Evolutionary conservation across 2,888 invertebrate species (phyloP).

Genomic region (Drosophila greeni): DNA sequence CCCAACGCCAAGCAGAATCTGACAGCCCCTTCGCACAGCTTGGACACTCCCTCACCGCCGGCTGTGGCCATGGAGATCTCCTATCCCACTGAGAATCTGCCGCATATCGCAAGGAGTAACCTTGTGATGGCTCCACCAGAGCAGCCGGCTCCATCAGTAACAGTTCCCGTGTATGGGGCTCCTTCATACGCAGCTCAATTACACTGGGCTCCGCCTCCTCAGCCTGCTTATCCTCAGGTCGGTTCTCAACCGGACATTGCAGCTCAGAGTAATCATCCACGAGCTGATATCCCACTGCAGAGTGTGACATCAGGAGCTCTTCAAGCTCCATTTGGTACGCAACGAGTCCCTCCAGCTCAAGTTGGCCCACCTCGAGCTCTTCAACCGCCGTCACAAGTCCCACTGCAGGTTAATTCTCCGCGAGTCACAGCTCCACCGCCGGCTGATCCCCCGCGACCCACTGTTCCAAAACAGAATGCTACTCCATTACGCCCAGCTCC

Average conservation of each 20-base stretch:
- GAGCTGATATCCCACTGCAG: not conserved
- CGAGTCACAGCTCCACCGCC: not conserved
- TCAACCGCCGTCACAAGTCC: not conserved
- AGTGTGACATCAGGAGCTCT: not conserved
- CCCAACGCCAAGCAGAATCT: constrained; percentile 20
- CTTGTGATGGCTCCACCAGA: not conserved
- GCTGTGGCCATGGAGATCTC: constrained; percentile 51
- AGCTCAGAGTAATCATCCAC: not conserved
- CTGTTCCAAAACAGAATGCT: not conserved
- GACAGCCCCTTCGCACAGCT: constrained; percentile 35
- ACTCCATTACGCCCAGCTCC: not conserved
- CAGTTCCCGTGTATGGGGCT: not conserved
- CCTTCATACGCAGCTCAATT: not conserved
- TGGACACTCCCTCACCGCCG: constrained; percentile 49
- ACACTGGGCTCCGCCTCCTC: not conserved
- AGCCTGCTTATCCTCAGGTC: not conserved
- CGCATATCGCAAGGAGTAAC: constrained; percentile 6
- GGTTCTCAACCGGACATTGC: not conserved
- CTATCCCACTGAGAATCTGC: constrained; percentile 35
- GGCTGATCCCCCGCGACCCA: not conserved
- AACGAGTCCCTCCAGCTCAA: not conserved
- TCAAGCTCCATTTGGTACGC: not conserved
- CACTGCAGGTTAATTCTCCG: not conserved
- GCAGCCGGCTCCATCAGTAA: not conserved
- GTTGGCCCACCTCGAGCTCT: not conserved